Conservation (phyloP, 1,140 invertebrate genomes). For the Papilio helenus region DNA sequence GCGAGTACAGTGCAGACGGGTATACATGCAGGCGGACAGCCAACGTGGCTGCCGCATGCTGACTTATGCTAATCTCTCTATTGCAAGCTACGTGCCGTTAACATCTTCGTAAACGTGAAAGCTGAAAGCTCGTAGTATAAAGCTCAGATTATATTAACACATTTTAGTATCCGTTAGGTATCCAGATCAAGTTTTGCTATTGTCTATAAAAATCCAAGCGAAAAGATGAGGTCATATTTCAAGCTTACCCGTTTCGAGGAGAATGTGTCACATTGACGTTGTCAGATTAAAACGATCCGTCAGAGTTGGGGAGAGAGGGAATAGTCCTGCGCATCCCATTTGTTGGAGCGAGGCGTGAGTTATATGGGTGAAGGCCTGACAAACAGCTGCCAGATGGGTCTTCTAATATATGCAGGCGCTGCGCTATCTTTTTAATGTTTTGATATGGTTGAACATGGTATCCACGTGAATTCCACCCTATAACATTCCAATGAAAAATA, state of each 20-base stretch:
- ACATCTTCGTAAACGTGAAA: neutral
- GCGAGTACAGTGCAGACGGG: neutral
- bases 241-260: neutral
- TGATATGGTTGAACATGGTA: neutral
- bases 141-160: neutral
- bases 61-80: neutral
- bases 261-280: slow-evolving; percentile 22
- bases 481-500: neutral
- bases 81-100: neutral
- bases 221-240: neutral
- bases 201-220: neutral
- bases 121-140: neutral
- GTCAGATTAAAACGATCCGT: slow-evolving; percentile 22
- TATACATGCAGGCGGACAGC: neutral
- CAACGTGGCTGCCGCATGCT: neutral
- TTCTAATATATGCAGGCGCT: neutral
- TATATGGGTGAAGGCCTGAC: neutral
- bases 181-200: neutral
- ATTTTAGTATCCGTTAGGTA: too few relatives aligned
- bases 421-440: neutral
- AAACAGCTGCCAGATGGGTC: slow-evolving; percentile 5
- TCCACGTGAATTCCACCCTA: too few relatives aligned
- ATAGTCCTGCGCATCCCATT: neutral
- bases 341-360: neutral
- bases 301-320: neutral